Conservation (phyloP, 2,113 vertebrate species). For the Crotalus helleri region DNA sequence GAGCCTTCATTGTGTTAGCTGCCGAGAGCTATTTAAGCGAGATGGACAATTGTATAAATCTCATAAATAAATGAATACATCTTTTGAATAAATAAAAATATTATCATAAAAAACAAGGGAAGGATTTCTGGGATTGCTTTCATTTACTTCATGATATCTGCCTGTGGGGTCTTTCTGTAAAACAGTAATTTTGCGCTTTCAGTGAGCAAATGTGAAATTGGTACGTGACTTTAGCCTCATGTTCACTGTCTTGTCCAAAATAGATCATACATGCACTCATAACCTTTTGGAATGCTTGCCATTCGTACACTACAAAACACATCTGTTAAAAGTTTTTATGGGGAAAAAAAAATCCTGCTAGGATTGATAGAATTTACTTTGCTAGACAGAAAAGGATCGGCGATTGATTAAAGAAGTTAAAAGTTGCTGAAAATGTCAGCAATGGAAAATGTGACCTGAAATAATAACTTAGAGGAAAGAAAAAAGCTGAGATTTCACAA, state of each 20-base stretch:
- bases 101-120: not conserved
- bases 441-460: not conserved
- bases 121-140: not conserved
- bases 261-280: too few relatives aligned
- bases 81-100: not conserved
- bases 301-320: not conserved
- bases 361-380: not conserved
- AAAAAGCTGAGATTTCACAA: too few relatives aligned
- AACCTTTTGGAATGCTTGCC: not conserved
- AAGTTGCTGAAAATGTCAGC: constrained; percentile 13
- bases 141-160: not conserved
- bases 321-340: not conserved
- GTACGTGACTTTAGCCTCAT: not conserved
- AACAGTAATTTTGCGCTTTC: not conserved
- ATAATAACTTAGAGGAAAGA: constrained; percentile 16
- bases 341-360: not conserved
- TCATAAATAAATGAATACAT: not conserved
- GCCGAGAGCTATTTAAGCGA: not conserved
- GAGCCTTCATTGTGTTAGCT: not conserved
- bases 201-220: not conserved
- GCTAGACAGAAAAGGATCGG: not conserved
- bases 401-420: not conserved
- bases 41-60: not conserved
- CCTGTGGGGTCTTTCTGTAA: not conserved
- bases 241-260: not conserved